phyloP scores from a whole-genome alignment of 2,113 vertebrate genomes.

The Lepisosteus oculatus region DNA sequence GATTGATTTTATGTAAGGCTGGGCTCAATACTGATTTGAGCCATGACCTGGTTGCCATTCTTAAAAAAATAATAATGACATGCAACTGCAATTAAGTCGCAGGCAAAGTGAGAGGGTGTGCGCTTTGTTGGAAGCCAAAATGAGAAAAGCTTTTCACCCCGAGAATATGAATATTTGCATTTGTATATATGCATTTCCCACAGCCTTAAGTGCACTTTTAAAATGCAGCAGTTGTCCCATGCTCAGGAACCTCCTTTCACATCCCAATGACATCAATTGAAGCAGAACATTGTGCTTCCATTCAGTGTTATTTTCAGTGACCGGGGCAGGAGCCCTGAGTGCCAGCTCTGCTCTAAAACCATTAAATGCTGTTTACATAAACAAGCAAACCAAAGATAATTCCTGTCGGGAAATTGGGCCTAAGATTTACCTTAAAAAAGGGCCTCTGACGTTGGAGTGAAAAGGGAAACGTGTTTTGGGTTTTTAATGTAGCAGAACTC shows the following conservation, averaged over 20 bases:
- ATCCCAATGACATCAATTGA: neutral
- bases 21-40: no score
- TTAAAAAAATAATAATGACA: no score
- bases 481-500: conserved; percentile 32
- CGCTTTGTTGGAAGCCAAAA: no score
- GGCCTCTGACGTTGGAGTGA: conserved; percentile 38
- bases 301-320: neutral
- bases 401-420: conserved; percentile 55
- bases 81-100: no score
- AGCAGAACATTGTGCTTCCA: neutral
- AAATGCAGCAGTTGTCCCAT: neutral
- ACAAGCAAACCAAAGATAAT: conserved; percentile 49
- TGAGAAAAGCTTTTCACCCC: no score
- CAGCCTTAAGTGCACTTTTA: neutral
- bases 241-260: conserved; percentile 1
- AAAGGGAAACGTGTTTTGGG: conserved; percentile 38
- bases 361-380: conserved; percentile 52
- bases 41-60: no score
- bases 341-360: conserved; percentile 40
- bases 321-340: neutral
- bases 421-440: conserved; percentile 45
- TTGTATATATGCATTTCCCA: no score
- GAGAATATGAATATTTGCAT: no score
- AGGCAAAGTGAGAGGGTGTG: no score
- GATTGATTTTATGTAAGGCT: no score